A percentile compares a stretch with the other conserved stretches of the same genome.
Evolutionary conservation across 2,797 vertebrate genomes (phyloP).

Genomic region (Bovichtus variegatus): DNA sequence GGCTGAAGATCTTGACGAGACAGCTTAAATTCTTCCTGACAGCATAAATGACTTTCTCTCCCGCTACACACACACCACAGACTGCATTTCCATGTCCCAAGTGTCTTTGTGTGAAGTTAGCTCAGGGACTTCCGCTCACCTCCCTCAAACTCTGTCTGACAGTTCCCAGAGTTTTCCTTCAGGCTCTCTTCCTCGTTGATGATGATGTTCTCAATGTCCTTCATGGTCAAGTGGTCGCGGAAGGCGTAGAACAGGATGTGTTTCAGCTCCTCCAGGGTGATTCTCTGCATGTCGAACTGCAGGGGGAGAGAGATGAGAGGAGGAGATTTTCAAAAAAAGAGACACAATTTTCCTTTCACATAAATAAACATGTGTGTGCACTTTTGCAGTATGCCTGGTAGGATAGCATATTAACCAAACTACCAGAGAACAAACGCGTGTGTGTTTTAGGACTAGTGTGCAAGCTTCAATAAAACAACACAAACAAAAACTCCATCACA

Average conservation of each 20-base stretch:
- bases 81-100: background rate
- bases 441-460: background rate
- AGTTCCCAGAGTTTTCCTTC: conserved; percentile 96
- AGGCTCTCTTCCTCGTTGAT: conserved; percentile 98
- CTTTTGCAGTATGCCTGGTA: background rate
- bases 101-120: conserved; percentile 14
- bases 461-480: background rate
- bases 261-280: conserved; percentile 98
- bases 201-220: conserved; percentile 99
- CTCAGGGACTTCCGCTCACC: conserved; percentile 69
- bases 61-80: background rate
- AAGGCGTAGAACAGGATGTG: conserved; percentile 98
- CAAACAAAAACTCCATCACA: conserved; percentile 2
- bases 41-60: conserved; percentile 21
- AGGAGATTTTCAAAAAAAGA: background rate
- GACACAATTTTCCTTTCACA: background rate
- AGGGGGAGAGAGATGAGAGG: conserved; percentile 35
- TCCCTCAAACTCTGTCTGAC: conserved; percentile 97
- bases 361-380: conserved; percentile 4
- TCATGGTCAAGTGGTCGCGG: conserved; percentile 98
- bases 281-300: conserved; percentile 99
- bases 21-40: conserved; percentile 54
- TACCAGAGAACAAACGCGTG: background rate
- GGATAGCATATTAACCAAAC: background rate
- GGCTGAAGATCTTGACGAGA: conserved; percentile 46